Evolutionary conservation across 2,888 invertebrate species (phyloP).

Genomic region (Ptychoptera contaminata): DNA sequence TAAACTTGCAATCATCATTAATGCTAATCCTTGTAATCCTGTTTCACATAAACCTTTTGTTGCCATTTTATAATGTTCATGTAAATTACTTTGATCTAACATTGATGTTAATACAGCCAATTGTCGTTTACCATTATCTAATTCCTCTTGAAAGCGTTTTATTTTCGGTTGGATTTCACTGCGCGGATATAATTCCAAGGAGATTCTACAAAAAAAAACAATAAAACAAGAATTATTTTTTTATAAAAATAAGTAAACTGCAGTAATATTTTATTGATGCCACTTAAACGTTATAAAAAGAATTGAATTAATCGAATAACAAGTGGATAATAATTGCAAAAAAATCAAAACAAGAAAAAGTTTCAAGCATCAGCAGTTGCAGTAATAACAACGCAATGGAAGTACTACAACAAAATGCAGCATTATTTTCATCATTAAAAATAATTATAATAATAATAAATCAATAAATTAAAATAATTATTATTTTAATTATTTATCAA

Average conservation of each 20-base stretch:
- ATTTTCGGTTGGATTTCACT: constrained; percentile 25
- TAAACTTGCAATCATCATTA: constrained; percentile 77
- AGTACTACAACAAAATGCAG: too few species aligned
- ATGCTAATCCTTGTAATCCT: constrained; percentile 63
- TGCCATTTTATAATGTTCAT: constrained; percentile 65
- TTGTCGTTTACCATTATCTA: constrained; percentile 16
- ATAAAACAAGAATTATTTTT: constrained; percentile 2
- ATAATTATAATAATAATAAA: too few species aligned
- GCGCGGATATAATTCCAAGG: constrained; percentile 28
- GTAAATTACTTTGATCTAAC: constrained; percentile 68
- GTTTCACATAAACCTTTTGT: constrained; percentile 68
- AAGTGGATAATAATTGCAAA: too few species aligned
- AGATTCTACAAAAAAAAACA: constrained; percentile 22
- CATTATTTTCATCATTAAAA: too few species aligned
- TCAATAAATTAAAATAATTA: too few species aligned
- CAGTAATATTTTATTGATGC: constrained; percentile 2
- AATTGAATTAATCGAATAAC: too few species aligned
- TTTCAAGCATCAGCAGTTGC: too few species aligned
- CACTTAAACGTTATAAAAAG: constrained; percentile 1
- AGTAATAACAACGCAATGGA: too few species aligned
- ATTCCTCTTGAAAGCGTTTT: constrained; percentile 25
- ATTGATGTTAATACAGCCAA: constrained; percentile 37
- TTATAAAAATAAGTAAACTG: constrained; percentile 2
- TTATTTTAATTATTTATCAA: too few species aligned
- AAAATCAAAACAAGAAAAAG: too few species aligned